Conservation (phyloP, 2,797 vertebrate species). For the Myotis pilosus region DNA sequence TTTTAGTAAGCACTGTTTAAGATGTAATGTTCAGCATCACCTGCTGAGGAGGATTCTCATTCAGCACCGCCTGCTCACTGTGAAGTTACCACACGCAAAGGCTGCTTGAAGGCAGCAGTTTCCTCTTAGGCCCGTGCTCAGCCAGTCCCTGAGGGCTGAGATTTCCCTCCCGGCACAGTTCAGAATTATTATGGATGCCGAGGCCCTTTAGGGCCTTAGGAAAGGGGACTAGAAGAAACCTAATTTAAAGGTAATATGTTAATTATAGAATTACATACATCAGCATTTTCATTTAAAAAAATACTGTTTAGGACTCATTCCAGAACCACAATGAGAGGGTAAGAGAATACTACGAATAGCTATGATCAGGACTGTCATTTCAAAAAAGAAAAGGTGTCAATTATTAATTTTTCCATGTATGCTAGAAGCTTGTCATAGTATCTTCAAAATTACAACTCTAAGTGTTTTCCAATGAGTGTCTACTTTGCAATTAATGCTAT, state of each 20-base stretch:
- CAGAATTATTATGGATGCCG: neutral
- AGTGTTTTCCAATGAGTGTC: neutral
- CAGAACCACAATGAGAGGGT: neutral
- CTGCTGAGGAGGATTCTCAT: neutral
- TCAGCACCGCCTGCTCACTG: neutral
- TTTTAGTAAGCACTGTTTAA: neutral
- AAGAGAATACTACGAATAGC: neutral
- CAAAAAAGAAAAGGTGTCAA: neutral
- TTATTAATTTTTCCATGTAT: neutral
- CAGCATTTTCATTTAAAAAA: neutral
- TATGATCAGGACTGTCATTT: neutral
- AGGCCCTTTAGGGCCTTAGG: neutral
- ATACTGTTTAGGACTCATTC: neutral
- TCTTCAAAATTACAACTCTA: slow-evolving; percentile 12
- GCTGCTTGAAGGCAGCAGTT: neutral
- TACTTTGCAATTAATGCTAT: slow-evolving; percentile 4
- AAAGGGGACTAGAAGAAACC: neutral
- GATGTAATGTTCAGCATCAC: neutral
- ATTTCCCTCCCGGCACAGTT: neutral
- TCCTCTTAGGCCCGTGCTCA: neutral
- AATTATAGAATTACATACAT: neutral
- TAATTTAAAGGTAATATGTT: neutral
- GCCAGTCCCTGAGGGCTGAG: neutral
- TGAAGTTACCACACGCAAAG: neutral
- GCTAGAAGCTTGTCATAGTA: neutral